Percentiles rank a stretch among this genome's conserved stretches.
Conservation (phyloP, 2,888 invertebrate species). For the Campoletis raptor region DNA sequence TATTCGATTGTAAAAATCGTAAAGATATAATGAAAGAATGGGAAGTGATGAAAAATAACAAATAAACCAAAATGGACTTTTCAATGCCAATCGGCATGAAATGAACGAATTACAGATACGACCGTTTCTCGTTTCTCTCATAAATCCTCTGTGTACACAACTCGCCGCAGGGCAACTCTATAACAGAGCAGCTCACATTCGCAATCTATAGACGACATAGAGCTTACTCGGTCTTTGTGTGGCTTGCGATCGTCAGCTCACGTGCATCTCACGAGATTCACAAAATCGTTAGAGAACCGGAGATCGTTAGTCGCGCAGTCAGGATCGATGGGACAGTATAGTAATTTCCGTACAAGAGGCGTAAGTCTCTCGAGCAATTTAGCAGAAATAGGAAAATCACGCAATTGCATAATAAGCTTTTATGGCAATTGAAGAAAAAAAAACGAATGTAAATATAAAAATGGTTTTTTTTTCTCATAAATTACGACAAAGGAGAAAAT, state of each 20-base stretch:
- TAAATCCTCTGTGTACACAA: constrained; percentile 52
- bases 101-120: constrained; percentile 61
- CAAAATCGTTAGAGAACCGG: constrained; percentile 66
- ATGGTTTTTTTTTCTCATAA: neutral
- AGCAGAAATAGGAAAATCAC: constrained; percentile 54
- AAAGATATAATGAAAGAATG: neutral
- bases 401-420: constrained; percentile 58
- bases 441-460: constrained; percentile 10
- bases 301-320: constrained; percentile 64
- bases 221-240: constrained; percentile 26
- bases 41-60: neutral
- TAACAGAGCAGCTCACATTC: constrained; percentile 23
- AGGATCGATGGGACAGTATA: constrained; percentile 61
- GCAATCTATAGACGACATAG: constrained; percentile 26
- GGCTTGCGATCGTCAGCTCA: constrained; percentile 34
- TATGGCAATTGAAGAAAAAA: constrained; percentile 9
- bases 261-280: constrained; percentile 56
- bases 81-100: constrained; percentile 56
- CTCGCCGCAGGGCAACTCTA: constrained; percentile 56
- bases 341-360: constrained; percentile 60
- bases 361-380: constrained; percentile 54
- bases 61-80: constrained; percentile 32
- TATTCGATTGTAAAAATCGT: neutral
- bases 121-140: constrained; percentile 53
- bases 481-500: constrained; percentile 2